These are phyloP conservation scores for Planiliza haematocheilus DNA, from an alignment of 2,113 vertebrate species.

Conservation along the genomic window DNA sequence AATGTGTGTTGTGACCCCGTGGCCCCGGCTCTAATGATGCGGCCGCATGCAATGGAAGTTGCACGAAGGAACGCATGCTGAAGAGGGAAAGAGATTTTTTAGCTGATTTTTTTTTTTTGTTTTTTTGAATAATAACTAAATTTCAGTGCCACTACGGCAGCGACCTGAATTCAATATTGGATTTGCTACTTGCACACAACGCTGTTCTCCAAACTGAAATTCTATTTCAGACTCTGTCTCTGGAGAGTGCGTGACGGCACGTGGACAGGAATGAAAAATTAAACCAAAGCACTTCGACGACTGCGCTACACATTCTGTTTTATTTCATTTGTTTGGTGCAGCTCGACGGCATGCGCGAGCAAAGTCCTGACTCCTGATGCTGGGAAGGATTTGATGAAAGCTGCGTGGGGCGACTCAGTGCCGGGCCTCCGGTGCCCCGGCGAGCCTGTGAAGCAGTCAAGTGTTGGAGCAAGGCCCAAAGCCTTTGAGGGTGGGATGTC, in stretches of 20 bases:
- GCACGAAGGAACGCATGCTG: slow-evolving; percentile 45
- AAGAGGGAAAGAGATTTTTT: slow-evolving; percentile 29
- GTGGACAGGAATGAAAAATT: slow-evolving; percentile 21
- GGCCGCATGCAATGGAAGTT: slow-evolving; percentile 46
- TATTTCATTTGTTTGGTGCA: not conserved
- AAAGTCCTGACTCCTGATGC: not conserved
- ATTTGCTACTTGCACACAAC: slow-evolving; percentile 24
- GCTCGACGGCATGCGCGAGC: not conserved
- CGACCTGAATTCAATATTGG: slow-evolving; percentile 37
- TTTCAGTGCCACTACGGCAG: slow-evolving; percentile 19
- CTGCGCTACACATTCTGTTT: not conserved
- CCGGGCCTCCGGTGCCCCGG: not conserved
- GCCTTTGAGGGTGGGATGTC: not conserved
- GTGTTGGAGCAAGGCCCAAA: not conserved
- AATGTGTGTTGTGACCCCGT: slow-evolving; percentile 76
- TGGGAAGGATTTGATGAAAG: not conserved
- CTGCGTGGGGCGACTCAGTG: not conserved
- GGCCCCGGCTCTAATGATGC: slow-evolving; percentile 70
- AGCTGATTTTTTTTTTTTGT: too few species aligned
- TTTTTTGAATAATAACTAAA: not conserved
- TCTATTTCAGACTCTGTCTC: slow-evolving; percentile 25
- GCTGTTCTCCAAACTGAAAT: slow-evolving; percentile 19
- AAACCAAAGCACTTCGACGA: slow-evolving; percentile 10
- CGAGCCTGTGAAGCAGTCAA: not conserved
- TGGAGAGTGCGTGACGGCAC: slow-evolving; percentile 11